Evolutionary conservation across 2,797 vertebrate genomes (phyloP), one percentile per base, ranked within the genome.

Genomic region (Ctenopoma multispine): DNA sequence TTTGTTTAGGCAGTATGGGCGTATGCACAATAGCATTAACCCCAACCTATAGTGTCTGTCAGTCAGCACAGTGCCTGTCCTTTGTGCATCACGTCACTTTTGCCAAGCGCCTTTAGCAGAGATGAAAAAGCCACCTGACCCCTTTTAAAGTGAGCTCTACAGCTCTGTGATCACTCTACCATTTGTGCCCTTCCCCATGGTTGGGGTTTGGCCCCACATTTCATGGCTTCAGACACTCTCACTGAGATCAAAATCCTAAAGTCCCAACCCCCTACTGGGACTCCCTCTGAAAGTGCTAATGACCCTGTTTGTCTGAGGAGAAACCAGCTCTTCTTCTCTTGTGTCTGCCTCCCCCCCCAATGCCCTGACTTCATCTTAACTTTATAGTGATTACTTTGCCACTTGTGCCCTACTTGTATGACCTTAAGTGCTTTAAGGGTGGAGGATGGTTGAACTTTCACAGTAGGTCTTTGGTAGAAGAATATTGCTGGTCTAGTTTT

Each of bases 81-180:
- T 90, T 90, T 92, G 86, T 91, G 78, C 41, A 7, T 13, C 75
- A 43, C 61, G 80, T 86, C 90, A 83, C 82, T 84, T 88, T 87
- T 71, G 64, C 82, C 47, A 23, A 69, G 81, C 47, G 63, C 84
- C 85, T 88, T 87, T 81, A 77, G 72, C 80, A 36, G 81, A 92
- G 86, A 94, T 94, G 90, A 91, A 92, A 93, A 93, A 91, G 91
- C 91, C 89, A 91, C 89, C 92, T 94, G 93, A 94, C 93, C 91
- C 79, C 80, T 86, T 87, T 88, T 83, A 87, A 90, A 88, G 81
- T 43, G 62, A 79, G 77, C 86, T 88, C 85, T 48, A 70, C 81
- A 65, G 74, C 72, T 72, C 88, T 91, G 89, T 93, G 92, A 94
- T 93, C 88, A 60, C 74, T 93, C 89, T 91, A 91, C 93, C 93